Conservation (phyloP, 2,797 vertebrate genomes). For the Graptemys geographica region DNA sequence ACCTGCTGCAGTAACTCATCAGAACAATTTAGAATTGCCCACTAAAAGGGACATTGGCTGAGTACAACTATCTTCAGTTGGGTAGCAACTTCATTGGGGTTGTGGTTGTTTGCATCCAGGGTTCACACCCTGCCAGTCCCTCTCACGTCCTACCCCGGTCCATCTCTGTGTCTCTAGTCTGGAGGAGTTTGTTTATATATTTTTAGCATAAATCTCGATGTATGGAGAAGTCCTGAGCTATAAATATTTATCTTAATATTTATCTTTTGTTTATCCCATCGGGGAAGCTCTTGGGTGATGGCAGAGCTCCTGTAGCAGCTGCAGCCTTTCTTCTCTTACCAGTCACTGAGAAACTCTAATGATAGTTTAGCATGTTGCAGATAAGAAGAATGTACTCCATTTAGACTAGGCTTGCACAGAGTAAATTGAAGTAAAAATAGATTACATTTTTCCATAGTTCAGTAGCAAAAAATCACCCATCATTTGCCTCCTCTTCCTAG, state of each 20-base stretch:
- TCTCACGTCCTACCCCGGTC: no score
- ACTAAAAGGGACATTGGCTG: not conserved
- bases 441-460: constrained; percentile 67
- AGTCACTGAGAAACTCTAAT: not conserved
- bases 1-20: not conserved
- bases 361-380: constrained; percentile 38
- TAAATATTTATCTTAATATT: constrained; percentile 52
- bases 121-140: not conserved
- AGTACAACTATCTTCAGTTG: not conserved
- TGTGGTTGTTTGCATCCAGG: not conserved
- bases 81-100: not conserved
- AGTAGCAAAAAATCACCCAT: constrained; percentile 53
- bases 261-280: not conserved
- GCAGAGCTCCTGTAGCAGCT: constrained; percentile 49
- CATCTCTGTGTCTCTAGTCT: not conserved
- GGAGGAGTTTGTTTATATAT: not conserved
- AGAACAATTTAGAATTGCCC: not conserved
- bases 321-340: constrained; percentile 37
- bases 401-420: constrained; percentile 47
- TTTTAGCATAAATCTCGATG: constrained; percentile 26
- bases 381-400: constrained; percentile 53
- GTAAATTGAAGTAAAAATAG: constrained; percentile 64
- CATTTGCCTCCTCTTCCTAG: constrained; percentile 62
- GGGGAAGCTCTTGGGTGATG: constrained; percentile 46
- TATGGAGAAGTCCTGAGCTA: constrained; percentile 23